Evolutionary conservation across 2,888 invertebrate genomes (phyloP).

Genomic region (Dendrolimus pini): DNA sequence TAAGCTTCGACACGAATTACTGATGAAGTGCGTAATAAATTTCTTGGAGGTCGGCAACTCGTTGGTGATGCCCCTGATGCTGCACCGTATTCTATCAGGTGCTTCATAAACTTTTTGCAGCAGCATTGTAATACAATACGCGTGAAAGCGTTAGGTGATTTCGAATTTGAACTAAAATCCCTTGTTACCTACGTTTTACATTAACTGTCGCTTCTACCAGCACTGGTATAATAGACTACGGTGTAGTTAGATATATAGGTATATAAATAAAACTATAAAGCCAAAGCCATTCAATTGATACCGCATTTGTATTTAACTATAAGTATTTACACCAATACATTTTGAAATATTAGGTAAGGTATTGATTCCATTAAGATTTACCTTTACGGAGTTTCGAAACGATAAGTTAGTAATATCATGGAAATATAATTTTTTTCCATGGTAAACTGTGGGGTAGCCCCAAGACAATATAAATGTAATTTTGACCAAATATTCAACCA

Average conservation of each 20-base stretch:
- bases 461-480: slow-evolving; percentile 72
- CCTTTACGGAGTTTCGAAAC: slow-evolving; percentile 11
- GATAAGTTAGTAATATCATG: slow-evolving; percentile 24
- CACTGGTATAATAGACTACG: no score
- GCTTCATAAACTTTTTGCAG: no score
- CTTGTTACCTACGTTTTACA: no score
- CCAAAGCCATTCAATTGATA: slow-evolving; percentile 49
- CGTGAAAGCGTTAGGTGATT: no score
- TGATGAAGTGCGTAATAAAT: no score
- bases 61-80: no score
- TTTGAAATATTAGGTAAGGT: slow-evolving; percentile 14
- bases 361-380: not conserved
- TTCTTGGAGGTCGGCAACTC: no score
- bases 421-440: slow-evolving; percentile 28
- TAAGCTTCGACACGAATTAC: no score
- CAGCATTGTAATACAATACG: no score
- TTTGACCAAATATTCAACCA: slow-evolving; percentile 64
- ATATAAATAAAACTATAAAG: slow-evolving; percentile 23
- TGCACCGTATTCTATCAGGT: no score
- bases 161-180: no score
- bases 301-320: slow-evolving; percentile 18
- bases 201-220: no score
- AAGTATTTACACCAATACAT: slow-evolving; percentile 23
- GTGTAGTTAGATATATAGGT: slow-evolving; percentile 18
- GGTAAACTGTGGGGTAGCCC: slow-evolving; percentile 36